Percentiles rank a stretch among this genome's conserved stretches.
Evolutionary conservation across 2,888 invertebrate species (phyloP).

Genomic region (Brenthis hecate): DNA sequence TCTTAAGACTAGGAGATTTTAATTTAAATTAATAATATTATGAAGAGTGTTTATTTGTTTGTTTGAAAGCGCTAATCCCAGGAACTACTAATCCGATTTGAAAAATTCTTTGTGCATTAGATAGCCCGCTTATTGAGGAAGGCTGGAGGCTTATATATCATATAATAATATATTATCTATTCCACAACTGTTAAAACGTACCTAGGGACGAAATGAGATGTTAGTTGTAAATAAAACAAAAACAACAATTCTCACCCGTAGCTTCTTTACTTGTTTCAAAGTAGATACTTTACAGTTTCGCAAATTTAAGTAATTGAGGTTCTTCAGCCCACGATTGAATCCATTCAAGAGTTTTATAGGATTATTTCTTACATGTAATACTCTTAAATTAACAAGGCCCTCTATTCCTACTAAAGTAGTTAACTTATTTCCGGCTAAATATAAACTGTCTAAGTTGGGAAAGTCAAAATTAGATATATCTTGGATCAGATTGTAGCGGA

Average conservation of each 20-base stretch:
- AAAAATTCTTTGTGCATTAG: too few relatives aligned
- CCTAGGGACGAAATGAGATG: too few relatives aligned
- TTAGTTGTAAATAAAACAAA: too few relatives aligned
- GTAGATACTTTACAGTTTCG: slow-evolving; percentile 79
- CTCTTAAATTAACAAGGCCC: slow-evolving; percentile 82
- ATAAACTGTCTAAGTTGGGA: slow-evolving; percentile 85
- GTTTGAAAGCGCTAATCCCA: too few relatives aligned
- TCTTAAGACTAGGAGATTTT: neutral
- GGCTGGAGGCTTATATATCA: too few relatives aligned
- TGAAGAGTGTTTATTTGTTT: too few relatives aligned
- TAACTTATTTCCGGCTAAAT: slow-evolving; percentile 89
- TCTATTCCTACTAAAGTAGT: slow-evolving; percentile 83
- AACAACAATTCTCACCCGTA: slow-evolving; percentile 56
- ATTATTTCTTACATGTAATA: slow-evolving; percentile 89
- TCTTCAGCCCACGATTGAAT: slow-evolving; percentile 65
- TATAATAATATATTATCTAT: too few relatives aligned
- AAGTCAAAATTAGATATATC: slow-evolving; percentile 75
- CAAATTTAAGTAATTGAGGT: slow-evolving; percentile 81
- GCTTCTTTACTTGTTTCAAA: slow-evolving; percentile 78
- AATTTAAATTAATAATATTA: neutral
- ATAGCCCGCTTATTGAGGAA: too few relatives aligned
- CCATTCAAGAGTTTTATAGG: slow-evolving; percentile 79
- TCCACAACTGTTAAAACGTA: too few relatives aligned
- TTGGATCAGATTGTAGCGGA: slow-evolving; percentile 75
- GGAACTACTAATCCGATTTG: too few relatives aligned